Evolutionary conservation across 1,140 invertebrate genomes (phyloP).

Genomic region (Drosophila lacteicornis): DNA sequence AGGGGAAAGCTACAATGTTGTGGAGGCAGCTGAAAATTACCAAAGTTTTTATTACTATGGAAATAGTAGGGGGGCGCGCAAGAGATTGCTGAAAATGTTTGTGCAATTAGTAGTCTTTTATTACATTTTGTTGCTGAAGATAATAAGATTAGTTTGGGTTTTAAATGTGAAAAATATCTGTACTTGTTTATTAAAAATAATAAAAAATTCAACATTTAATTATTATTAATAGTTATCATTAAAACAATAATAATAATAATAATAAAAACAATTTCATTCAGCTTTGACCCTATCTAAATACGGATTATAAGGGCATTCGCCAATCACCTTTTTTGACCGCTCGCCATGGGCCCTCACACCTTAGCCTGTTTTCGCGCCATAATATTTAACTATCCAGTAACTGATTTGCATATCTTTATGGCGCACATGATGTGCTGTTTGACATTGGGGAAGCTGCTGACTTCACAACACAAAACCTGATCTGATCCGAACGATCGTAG

Average conservation of each 20-base stretch:
- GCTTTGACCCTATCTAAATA: background rate
- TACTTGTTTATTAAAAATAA: background rate
- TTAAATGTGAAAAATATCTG: background rate
- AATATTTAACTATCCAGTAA: slow-evolving; percentile 27
- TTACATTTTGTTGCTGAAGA: background rate
- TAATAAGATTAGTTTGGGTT: background rate
- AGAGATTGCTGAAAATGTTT: background rate
- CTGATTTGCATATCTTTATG: slow-evolving; percentile 60
- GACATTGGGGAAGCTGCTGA: slow-evolving; percentile 49
- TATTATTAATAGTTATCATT: background rate
- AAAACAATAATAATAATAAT: background rate
- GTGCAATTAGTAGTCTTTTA: slow-evolving; percentile 10
- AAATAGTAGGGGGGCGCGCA: background rate
- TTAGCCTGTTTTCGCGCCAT: slow-evolving; percentile 38
- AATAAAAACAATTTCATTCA: background rate
- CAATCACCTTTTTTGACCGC: background rate
- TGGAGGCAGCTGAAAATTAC: slow-evolving; percentile 11
- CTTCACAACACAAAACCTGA: slow-evolving; percentile 28
- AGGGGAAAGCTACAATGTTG: background rate
- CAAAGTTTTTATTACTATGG: slow-evolving; percentile 19
- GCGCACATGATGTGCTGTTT: slow-evolving; percentile 46
- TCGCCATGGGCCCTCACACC: slow-evolving; percentile 10
- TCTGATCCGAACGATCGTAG: slow-evolving; percentile 11
- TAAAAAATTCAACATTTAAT: too few relatives aligned
- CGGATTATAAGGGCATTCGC: background rate